Conservation (phyloP, 1,140 invertebrate genomes). For the Trissolcus basalis region DNA sequence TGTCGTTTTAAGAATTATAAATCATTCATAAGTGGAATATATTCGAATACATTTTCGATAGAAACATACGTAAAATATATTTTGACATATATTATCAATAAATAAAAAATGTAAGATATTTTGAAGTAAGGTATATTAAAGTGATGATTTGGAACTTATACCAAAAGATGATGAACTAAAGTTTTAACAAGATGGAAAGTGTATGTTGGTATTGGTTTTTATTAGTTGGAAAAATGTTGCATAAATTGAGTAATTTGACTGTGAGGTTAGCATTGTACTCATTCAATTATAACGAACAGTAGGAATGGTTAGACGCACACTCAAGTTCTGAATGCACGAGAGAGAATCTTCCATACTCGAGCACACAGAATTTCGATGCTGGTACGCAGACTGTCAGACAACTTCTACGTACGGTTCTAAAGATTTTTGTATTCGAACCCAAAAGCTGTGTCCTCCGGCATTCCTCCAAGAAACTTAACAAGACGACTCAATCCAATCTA, state of each 20-base stretch:
- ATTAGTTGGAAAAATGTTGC: too few relatives aligned
- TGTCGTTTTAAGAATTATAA: too few relatives aligned
- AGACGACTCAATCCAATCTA: conserved; percentile 55
- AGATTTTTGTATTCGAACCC: conserved; percentile 54
- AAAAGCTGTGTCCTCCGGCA: conserved; percentile 49
- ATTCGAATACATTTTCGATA: too few relatives aligned
- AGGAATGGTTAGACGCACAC: conserved; percentile 15
- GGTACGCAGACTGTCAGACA: conserved; percentile 44
- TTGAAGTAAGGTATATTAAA: too few relatives aligned
- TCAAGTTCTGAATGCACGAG: conserved; percentile 40
- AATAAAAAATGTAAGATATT: too few relatives aligned
- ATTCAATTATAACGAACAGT: conserved; percentile 42
- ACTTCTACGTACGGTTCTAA: conserved; percentile 47
- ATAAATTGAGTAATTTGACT: conserved; percentile 9
- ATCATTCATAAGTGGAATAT: too few relatives aligned
- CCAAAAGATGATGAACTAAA: too few relatives aligned
- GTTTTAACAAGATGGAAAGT: too few relatives aligned
- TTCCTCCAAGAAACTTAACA: conserved; percentile 50
- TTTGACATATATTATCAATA: too few relatives aligned
- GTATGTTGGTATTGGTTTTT: too few relatives aligned
- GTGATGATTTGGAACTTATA: too few relatives aligned
- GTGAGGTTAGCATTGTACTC: conserved; percentile 35
- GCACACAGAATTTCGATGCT: conserved; percentile 20
- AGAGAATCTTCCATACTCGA: conserved; percentile 30
- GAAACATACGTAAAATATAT: too few relatives aligned